phyloP scores from a whole-genome alignment of 1,140 invertebrate genomes.

The Adoxophyes honmai region DNA sequence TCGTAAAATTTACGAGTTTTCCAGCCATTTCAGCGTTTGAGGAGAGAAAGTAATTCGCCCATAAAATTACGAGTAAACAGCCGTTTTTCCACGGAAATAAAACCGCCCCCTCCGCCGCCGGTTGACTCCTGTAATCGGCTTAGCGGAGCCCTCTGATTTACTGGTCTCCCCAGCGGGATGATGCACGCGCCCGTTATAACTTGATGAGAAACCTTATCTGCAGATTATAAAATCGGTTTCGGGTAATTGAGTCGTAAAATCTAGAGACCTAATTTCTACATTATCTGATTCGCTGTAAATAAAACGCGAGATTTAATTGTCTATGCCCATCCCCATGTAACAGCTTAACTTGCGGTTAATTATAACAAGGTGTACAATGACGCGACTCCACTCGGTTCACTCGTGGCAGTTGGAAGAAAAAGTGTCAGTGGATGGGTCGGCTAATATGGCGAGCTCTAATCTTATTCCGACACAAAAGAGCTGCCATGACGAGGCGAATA shows the following conservation, averaged over 20 bases:
- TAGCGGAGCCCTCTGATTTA: constrained; percentile 53
- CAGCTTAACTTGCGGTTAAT: too few species aligned
- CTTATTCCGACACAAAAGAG: constrained; percentile 64
- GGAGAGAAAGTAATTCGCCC: constrained; percentile 66
- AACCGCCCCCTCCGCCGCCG: constrained; percentile 48
- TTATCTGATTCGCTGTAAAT: constrained; percentile 4
- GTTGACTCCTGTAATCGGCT: constrained; percentile 72
- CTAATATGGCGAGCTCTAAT: constrained; percentile 68
- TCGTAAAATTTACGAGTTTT: constrained; percentile 65
- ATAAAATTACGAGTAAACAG: constrained; percentile 73
- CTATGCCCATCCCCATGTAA: not conserved
- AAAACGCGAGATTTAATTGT: not conserved
- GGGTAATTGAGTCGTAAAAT: constrained; percentile 70
- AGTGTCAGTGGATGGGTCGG: constrained; percentile 44
- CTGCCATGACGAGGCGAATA: constrained; percentile 67
- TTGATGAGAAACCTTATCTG: constrained; percentile 69
- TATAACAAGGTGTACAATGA: constrained; percentile 1
- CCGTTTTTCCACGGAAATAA: constrained; percentile 69
- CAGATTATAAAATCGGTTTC: constrained; percentile 70
- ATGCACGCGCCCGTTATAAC: constrained; percentile 54
- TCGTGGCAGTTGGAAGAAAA: constrained; percentile 41
- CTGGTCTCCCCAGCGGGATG: constrained; percentile 45
- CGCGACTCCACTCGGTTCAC: constrained; percentile 31
- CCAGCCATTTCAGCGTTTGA: constrained; percentile 61
- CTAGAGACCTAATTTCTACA: constrained; percentile 36